A percentile compares a stretch with the other conserved stretches of the same genome.
Evolutionary conservation across 2,888 invertebrate species (phyloP).

Genomic region (Seira musarum): DNA sequence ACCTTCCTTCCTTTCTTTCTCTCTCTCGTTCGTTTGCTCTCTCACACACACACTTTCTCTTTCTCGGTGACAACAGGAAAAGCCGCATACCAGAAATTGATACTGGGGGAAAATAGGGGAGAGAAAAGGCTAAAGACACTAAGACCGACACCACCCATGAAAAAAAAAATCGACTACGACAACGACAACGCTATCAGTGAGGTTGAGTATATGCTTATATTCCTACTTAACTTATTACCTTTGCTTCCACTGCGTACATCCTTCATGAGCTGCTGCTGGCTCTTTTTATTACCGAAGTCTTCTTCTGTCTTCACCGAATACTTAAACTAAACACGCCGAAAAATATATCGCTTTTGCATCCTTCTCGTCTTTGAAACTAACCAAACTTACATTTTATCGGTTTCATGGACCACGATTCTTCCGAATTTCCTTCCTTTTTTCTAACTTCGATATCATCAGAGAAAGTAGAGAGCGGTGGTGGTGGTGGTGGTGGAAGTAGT

Average conservation of each 20-base stretch:
- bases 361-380: background rate
- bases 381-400: background rate
- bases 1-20: conserved; percentile 43
- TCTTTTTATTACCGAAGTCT: background rate
- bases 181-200: conserved; percentile 34
- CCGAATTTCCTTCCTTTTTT: background rate
- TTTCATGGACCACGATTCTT: background rate
- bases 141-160: conserved; percentile 25
- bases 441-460: background rate
- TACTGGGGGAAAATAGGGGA: conserved; percentile 23
- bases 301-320: background rate
- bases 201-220: no score
- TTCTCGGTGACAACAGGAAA: conserved; percentile 54
- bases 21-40: no score
- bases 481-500: no score
- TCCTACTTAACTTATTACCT: no score
- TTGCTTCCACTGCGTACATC: background rate
- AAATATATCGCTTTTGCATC: background rate
- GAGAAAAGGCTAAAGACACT: background rate
- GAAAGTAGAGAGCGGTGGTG: background rate
- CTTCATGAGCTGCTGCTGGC: background rate
- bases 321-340: background rate
- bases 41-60: no score
- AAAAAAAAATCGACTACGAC: conserved; percentile 21
- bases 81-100: conserved; percentile 53